These are phyloP conservation scores for Chiloscyllium plagiosum DNA, from an alignment of 2,113 vertebrate species.

Conservation along the genomic window DNA sequence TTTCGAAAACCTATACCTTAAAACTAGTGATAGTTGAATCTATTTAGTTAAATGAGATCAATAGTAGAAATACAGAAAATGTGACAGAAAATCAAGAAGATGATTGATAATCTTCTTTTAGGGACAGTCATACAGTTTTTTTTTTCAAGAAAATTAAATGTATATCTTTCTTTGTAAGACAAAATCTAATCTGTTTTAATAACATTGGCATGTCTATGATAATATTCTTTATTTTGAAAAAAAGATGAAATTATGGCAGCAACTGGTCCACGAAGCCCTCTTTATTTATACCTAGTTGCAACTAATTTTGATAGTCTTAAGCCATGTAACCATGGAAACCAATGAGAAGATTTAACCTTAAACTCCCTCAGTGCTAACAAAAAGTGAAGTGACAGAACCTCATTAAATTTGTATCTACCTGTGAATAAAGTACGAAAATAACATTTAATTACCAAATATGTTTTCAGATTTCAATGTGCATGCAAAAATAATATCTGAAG, in stretches of 20 bases:
- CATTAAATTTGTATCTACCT: conserved; percentile 6
- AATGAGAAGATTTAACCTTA: neutral
- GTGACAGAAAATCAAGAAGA: neutral
- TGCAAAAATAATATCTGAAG: neutral
- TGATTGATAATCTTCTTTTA: neutral
- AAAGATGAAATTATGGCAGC: neutral
- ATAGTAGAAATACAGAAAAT: neutral
- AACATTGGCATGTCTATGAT: neutral
- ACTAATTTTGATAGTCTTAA: conserved; percentile 23
- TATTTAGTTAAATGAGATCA: neutral
- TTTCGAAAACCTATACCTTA: neutral
- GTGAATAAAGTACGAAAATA: neutral
- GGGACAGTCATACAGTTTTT: neutral
- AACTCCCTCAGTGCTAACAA: neutral
- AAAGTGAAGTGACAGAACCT: neutral
- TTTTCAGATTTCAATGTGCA: neutral
- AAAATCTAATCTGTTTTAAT: neutral
- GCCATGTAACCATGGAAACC: conserved; percentile 12
- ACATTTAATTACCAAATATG: neutral
- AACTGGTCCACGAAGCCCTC: neutral
- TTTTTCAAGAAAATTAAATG: conserved; percentile 4
- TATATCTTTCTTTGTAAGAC: no score
- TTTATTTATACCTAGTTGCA: neutral
- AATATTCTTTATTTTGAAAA: neutral
- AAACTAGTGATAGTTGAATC: neutral